phyloP scores from a whole-genome alignment of 2,888 invertebrate genomes.

The Synanthedon vespiformis region DNA sequence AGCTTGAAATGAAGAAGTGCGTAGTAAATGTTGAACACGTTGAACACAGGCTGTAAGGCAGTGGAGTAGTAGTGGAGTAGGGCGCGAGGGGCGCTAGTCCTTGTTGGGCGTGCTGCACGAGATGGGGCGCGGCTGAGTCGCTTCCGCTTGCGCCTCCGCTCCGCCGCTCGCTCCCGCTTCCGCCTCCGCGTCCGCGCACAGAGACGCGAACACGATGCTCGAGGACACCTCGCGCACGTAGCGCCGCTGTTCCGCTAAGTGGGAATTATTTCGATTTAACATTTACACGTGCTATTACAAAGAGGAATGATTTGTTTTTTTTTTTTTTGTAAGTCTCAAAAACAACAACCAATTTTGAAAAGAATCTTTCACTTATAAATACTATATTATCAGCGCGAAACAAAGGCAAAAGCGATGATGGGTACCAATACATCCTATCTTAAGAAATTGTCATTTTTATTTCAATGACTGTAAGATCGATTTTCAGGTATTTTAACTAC shows the following conservation, averaged over 20 bases:
- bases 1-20: no score
- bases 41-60: constrained; percentile 47
- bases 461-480: no score
- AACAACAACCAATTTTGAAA: no score
- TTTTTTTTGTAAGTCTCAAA: not conserved
- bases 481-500: no score
- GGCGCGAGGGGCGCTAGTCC: constrained; percentile 22
- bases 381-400: no score
- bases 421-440: no score
- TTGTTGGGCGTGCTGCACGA: constrained; percentile 58
- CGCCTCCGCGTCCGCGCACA: constrained; percentile 22
- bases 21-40: constrained; percentile 6
- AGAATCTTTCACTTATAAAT: no score
- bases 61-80: constrained; percentile 9
- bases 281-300: no score
- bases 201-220: constrained; percentile 46
- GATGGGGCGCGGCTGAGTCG: constrained; percentile 12
- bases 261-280: not conserved
- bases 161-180: constrained; percentile 2
- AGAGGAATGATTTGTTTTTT: no score
- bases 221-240: constrained; percentile 57
- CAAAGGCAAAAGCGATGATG: no score
- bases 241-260: constrained; percentile 57
- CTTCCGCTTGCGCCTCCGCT: constrained; percentile 3
- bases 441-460: no score